Percentiles rank a stretch among this genome's conserved stretches.
These are phyloP conservation scores for Scarus forsteni DNA, from an alignment of 2,797 vertebrate species.

Conservation along the genomic window DNA sequence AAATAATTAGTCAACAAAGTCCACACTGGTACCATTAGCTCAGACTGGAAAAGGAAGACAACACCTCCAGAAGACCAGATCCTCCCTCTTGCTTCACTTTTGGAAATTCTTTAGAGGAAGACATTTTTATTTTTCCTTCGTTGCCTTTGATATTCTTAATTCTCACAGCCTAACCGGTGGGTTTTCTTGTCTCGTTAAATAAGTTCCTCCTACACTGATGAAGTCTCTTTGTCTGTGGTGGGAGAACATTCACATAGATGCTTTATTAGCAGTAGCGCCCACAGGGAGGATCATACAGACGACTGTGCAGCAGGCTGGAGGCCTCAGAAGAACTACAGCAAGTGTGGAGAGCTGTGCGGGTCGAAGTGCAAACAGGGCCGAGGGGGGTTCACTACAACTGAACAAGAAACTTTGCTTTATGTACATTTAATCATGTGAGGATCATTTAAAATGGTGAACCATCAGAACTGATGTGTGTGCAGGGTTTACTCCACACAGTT, in stretches of 20 bases:
- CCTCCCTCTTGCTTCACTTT: too few relatives aligned
- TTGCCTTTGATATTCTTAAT: slow-evolving; percentile 25
- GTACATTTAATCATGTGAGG: background rate
- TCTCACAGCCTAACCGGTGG: slow-evolving; percentile 22
- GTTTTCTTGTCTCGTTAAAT: slow-evolving; percentile 32
- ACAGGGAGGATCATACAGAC: slow-evolving; percentile 6
- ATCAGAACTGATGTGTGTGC: background rate
- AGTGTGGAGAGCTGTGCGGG: background rate
- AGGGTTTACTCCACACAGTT: too few relatives aligned
- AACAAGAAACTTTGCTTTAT: background rate
- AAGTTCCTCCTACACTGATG: slow-evolving; percentile 16
- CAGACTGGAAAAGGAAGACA: too few relatives aligned
- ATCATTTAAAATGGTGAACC: background rate
- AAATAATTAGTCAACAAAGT: too few relatives aligned
- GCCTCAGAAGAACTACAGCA: background rate
- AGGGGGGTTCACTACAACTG: background rate
- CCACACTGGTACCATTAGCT: too few relatives aligned
- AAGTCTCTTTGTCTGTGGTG: slow-evolving; percentile 14
- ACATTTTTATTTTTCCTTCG: slow-evolving; percentile 1
- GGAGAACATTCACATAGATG: slow-evolving; percentile 37
- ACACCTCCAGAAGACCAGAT: too few relatives aligned
- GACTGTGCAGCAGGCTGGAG: slow-evolving; percentile 14
- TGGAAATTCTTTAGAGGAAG: slow-evolving; percentile 6
- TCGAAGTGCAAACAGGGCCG: slow-evolving; percentile 16
- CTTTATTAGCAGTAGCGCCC: slow-evolving; percentile 1